Conservation (phyloP, 2,113 vertebrate genomes). For the Aptenodytes patagonicus region DNA sequence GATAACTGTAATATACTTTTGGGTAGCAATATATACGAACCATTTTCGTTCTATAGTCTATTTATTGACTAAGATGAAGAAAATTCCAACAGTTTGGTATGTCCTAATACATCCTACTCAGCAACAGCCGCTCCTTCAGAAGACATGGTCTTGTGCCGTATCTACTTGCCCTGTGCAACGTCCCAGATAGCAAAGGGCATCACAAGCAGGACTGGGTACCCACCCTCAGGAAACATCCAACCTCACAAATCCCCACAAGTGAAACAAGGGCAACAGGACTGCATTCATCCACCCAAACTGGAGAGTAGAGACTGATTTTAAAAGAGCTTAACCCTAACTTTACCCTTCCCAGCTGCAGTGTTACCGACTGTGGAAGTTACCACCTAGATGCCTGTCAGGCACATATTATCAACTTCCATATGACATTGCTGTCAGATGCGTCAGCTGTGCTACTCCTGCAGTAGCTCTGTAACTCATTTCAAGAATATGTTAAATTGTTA, state of each 20-base stretch:
- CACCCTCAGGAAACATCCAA: neutral
- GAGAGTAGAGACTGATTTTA: neutral
- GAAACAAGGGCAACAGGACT: neutral
- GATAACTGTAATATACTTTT: neutral
- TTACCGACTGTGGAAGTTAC: neutral
- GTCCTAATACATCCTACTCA: neutral
- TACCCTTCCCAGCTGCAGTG: neutral
- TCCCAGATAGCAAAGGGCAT: neutral
- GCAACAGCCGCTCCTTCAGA: neutral
- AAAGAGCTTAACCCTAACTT: neutral
- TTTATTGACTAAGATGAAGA: neutral
- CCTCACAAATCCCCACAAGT: neutral
- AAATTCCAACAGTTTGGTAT: neutral
- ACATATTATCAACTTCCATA: neutral
- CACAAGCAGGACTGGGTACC: neutral
- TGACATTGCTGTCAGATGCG: too few species aligned
- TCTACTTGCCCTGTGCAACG: neutral
- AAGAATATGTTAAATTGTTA: neutral
- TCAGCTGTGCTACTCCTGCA: neutral
- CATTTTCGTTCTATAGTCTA: neutral
- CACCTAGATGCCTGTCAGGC: neutral
- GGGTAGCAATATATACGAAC: neutral
- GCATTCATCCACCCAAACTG: neutral
- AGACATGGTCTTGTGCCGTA: rapidly evolving
- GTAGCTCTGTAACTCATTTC: neutral